Conservation (phyloP, 2,888 invertebrate species). For the Osedax fenrisi region DNA sequence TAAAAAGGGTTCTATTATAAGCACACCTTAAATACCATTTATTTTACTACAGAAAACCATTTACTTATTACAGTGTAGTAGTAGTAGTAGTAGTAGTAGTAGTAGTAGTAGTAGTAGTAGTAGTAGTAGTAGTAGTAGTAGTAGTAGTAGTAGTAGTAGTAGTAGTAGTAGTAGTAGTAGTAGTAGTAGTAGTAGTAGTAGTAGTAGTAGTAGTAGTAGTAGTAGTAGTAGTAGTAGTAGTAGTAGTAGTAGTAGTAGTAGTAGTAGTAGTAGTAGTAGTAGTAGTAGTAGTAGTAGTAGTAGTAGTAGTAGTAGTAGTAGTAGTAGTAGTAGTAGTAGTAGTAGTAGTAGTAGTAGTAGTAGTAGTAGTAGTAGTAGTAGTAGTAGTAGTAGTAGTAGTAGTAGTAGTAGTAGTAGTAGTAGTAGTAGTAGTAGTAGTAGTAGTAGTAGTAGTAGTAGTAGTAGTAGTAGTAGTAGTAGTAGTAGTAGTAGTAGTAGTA, state of each 20-base stretch:
- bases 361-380: conserved; percentile 18
- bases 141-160: background rate
- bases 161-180: background rate
- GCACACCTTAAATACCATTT: too few species aligned
- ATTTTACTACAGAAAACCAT: too few species aligned
- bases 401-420: conserved; percentile 18
- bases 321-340: conserved; percentile 10
- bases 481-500: conserved; percentile 13
- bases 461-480: conserved; percentile 11
- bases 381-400: conserved; percentile 6
- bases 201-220: background rate
- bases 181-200: background rate
- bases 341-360: conserved; percentile 15
- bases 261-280: background rate
- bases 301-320: background rate
- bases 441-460: conserved; percentile 16
- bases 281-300: background rate
- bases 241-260: background rate
- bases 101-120: background rate
- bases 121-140: background rate
- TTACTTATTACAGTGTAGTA: too few species aligned
- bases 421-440: conserved; percentile 15
- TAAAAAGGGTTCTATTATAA: too few species aligned
- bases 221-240: background rate
- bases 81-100: background rate